phyloP scores from a whole-genome alignment of 2,888 invertebrate species.

The Sphecodes monilicornis region DNA sequence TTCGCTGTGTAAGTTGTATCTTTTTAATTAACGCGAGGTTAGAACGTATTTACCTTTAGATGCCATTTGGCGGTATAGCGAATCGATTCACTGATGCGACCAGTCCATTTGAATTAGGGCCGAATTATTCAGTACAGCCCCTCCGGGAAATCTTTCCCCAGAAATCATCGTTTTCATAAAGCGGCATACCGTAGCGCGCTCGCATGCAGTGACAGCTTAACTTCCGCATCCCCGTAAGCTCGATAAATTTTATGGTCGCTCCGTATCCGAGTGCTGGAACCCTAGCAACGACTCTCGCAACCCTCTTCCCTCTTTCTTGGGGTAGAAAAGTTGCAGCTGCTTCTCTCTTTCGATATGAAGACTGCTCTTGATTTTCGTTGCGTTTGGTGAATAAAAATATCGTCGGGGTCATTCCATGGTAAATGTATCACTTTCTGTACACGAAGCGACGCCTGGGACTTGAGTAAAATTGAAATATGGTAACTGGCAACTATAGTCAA shows the following conservation, averaged over 20 bases:
- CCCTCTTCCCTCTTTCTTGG: conserved; percentile 49
- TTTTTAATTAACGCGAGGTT: neutral
- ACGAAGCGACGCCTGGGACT: neutral
- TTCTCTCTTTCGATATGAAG: neutral
- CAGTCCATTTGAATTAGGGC: conserved; percentile 46
- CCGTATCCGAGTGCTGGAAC: conserved; percentile 61
- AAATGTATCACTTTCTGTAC: neutral
- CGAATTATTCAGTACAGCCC: conserved; percentile 58
- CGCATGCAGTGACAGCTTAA: conserved; percentile 63
- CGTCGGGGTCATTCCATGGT: neutral
- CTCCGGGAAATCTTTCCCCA: conserved; percentile 74
- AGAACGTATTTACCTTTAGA: conserved; percentile 6
- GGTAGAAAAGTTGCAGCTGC: conserved; percentile 57
- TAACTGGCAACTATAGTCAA: neutral
- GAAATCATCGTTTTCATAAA: conserved; percentile 77
- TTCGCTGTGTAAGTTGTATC: neutral
- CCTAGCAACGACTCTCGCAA: conserved; percentile 37
- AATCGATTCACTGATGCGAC: conserved; percentile 42
- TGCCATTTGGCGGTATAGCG: conserved; percentile 26
- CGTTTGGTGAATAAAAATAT: neutral
- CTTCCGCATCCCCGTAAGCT: conserved; percentile 73
- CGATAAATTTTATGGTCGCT: conserved; percentile 77
- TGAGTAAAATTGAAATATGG: neutral
- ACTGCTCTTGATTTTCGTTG: conserved; percentile 21
- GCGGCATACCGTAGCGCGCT: conserved; percentile 30